phyloP scores from a whole-genome alignment of 2,888 invertebrate species.

The Myopa tessellatipennis region DNA sequence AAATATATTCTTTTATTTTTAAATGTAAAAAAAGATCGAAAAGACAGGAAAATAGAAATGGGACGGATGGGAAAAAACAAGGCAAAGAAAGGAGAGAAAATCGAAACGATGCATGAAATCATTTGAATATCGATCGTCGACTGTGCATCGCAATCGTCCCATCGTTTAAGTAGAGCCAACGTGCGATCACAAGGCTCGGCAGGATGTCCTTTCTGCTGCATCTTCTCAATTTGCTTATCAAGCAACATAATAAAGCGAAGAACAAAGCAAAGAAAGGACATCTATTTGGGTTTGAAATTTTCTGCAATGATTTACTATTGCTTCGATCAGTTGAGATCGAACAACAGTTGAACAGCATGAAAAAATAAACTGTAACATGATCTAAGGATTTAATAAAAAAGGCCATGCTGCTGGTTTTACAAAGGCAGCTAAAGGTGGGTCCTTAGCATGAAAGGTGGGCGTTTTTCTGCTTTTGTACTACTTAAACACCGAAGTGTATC shows the following conservation, averaged over 20 bases:
- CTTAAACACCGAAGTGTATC: too few relatives aligned
- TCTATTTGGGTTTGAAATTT: background rate
- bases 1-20: background rate
- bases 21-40: background rate
- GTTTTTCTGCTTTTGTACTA: too few relatives aligned
- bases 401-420: too few relatives aligned
- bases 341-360: background rate
- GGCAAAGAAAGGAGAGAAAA: background rate
- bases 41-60: background rate
- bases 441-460: too few relatives aligned
- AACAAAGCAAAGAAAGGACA: background rate
- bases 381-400: background rate
- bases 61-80: background rate
- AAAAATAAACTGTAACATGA: slow-evolving; percentile 7
- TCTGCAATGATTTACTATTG: background rate
- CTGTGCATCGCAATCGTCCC: background rate
- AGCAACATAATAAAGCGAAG: background rate
- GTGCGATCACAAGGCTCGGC: background rate
- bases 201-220: background rate
- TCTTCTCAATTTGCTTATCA: background rate
- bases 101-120: background rate
- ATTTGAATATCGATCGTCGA: slow-evolving; percentile 14
- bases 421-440: too few relatives aligned
- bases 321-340: background rate
- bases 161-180: background rate